Evolutionary conservation across 2,888 invertebrate genomes (phyloP).

Genomic region (Melipona beecheii): DNA sequence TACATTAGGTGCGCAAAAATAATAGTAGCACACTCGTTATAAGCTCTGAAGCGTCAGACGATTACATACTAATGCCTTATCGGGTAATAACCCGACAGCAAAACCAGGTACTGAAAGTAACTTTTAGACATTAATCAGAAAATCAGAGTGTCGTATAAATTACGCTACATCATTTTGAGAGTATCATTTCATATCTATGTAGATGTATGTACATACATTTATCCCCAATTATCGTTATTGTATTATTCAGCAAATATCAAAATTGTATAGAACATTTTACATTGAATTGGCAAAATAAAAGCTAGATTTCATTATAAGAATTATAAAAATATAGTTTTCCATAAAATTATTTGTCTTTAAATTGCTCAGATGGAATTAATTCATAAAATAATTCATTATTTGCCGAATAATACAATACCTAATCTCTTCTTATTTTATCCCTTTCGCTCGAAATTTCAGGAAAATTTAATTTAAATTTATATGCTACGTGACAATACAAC

Average conservation of each 20-base stretch:
- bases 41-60: constrained; percentile 52
- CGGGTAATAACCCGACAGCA: constrained; percentile 41
- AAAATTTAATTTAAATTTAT: background rate
- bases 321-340: constrained; percentile 11
- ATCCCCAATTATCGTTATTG: background rate
- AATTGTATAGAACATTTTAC: background rate
- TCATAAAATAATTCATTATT: constrained; percentile 8
- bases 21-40: constrained; percentile 34
- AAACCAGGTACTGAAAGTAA: constrained; percentile 75
- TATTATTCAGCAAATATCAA: constrained; percentile 27
- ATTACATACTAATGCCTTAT: constrained; percentile 50
- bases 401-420: constrained; percentile 31
- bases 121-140: constrained; percentile 37
- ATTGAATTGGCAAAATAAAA: background rate
- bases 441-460: background rate
- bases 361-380: background rate
- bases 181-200: constrained; percentile 4
- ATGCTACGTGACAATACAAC: background rate
- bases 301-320: background rate
- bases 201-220: background rate
- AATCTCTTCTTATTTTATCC: background rate
- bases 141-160: background rate
- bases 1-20: constrained; percentile 35
- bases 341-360: background rate
- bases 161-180: background rate